Conservation (phyloP, 2,888 invertebrate genomes). For the Periphyllus acericola region DNA sequence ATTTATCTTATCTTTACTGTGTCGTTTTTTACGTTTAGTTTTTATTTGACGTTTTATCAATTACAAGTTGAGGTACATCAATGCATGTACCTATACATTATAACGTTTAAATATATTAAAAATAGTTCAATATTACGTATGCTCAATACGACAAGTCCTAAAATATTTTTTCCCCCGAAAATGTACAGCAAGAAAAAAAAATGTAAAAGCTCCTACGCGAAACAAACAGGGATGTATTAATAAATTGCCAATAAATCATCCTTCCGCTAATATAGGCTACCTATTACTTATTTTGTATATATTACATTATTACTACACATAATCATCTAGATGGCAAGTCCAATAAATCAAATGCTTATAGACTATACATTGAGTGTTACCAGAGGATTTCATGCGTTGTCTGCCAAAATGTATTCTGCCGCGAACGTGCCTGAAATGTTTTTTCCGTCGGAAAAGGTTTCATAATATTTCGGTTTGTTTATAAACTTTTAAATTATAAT, state of each 20-base stretch:
- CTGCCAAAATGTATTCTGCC: background rate
- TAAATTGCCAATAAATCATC: background rate
- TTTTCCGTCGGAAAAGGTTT: background rate
- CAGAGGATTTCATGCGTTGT: background rate
- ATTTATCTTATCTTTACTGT: too few relatives aligned
- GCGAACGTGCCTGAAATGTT: background rate
- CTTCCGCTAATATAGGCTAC: background rate
- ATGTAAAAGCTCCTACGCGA: background rate
- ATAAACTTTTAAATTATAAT: background rate
- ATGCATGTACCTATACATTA: background rate
- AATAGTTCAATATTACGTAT: background rate
- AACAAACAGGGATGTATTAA: background rate
- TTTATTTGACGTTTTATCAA: too few relatives aligned
- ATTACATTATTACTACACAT: too few relatives aligned
- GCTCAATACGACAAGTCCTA: background rate
- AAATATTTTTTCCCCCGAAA: background rate
- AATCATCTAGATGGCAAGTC: background rate
- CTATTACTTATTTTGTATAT: background rate
- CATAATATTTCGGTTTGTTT: background rate
- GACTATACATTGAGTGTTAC: background rate
- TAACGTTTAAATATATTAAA: background rate
- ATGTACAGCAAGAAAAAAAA: background rate
- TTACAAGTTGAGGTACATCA: too few relatives aligned
- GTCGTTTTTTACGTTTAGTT: too few relatives aligned
- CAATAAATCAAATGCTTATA: background rate